These are phyloP conservation scores for Uropetala carovei DNA, from an alignment of 2,888 invertebrate species.

Conservation along the genomic window DNA sequence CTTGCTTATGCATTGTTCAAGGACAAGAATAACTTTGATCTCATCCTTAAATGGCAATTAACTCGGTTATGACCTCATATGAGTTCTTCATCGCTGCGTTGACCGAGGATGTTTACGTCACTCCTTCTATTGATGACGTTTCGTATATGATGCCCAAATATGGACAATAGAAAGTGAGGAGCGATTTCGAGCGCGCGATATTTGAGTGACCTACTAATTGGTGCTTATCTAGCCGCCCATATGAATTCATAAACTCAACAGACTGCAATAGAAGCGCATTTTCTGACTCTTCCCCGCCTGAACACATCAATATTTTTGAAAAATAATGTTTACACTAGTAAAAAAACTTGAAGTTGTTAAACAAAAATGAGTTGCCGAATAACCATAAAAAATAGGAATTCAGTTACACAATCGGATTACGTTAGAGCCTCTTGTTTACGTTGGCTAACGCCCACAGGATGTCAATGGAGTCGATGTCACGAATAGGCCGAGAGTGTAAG, in stretches of 20 bases:
- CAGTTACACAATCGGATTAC: too few relatives aligned
- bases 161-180: slow-evolving; percentile 61
- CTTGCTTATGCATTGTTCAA: neutral
- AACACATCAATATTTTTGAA: neutral
- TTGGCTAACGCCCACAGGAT: too few relatives aligned
- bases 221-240: neutral
- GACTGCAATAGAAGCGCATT: neutral
- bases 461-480: too few relatives aligned
- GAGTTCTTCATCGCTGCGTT: neutral
- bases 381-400: too few relatives aligned
- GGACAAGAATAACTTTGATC: slow-evolving; percentile 58
- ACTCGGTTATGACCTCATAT: slow-evolving; percentile 35
- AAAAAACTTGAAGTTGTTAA: too few relatives aligned
- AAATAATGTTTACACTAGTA: too few relatives aligned
- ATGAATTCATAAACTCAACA: neutral
- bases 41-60: slow-evolving; percentile 54
- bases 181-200: slow-evolving; percentile 40
- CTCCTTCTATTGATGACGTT: slow-evolving; percentile 57
- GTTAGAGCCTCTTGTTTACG: too few relatives aligned
- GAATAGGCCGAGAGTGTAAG: too few relatives aligned
- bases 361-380: too few relatives aligned
- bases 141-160: slow-evolving; percentile 44
- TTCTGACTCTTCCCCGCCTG: neutral
- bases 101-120: slow-evolving; percentile 37
- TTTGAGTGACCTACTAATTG: slow-evolving; percentile 60